A percentile compares a stretch with the other conserved stretches of the same genome.
Conservation (phyloP, 2,113 vertebrate species). For the Cyphomyrus discorhynchus region DNA sequence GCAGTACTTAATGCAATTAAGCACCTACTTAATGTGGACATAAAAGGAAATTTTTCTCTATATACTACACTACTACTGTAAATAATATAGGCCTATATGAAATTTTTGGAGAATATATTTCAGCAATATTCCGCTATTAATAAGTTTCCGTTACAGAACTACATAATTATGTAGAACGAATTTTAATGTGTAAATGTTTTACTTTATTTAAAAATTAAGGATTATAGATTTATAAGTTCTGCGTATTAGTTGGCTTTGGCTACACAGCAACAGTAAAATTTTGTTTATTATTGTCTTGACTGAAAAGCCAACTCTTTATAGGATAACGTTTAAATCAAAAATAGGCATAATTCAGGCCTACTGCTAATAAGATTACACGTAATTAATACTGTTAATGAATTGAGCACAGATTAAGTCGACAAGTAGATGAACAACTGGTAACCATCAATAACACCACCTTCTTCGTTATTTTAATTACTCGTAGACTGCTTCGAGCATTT, state of each 20-base stretch:
- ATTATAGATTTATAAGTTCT: neutral
- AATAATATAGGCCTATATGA: neutral
- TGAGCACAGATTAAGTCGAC: neutral
- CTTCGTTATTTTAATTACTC: constrained; percentile 5
- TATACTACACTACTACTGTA: neutral
- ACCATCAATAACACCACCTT: neutral
- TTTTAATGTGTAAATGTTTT: neutral
- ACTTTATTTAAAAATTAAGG: neutral
- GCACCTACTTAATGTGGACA: neutral
- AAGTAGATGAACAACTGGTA: neutral
- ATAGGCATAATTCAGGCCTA: neutral
- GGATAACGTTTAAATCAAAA: neutral
- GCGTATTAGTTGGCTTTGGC: neutral
- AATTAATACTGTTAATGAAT: neutral
- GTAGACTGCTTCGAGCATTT: neutral
- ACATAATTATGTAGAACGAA: neutral
- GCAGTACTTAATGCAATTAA: no score
- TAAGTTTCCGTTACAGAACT: neutral
- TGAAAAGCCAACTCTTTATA: neutral
- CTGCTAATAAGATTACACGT: neutral
- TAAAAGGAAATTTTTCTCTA: neutral
- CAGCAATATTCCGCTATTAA: neutral
- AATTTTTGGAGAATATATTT: neutral
- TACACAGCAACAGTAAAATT: neutral
- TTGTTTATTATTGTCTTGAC: neutral